Percentiles rank a stretch among this genome's conserved stretches.
phyloP scores from a whole-genome alignment of 2,113 vertebrate species.

The Cyanoliseus patagonus region DNA sequence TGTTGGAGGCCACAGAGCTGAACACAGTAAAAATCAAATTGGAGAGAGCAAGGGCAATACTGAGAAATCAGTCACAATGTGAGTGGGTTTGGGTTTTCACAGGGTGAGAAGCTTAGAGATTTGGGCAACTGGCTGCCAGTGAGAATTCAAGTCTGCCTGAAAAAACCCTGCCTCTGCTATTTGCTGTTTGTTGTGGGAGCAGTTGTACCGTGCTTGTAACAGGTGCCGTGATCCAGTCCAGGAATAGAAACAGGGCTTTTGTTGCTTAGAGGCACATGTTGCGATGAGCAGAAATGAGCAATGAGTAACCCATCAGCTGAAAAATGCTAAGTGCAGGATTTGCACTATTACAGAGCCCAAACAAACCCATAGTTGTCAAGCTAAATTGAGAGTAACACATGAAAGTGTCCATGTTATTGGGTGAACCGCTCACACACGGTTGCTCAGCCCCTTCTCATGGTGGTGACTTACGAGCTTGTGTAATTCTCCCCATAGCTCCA shows the following conservation, averaged over 20 bases:
- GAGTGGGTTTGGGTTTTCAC: neutral
- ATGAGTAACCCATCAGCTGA: conserved; percentile 26
- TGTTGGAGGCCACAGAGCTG: neutral
- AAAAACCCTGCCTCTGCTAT: neutral
- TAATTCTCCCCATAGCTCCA: neutral
- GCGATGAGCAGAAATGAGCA: neutral
- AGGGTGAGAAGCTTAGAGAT: neutral
- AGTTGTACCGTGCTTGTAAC: conserved; percentile 5
- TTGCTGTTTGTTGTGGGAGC: neutral
- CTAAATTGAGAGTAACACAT: neutral
- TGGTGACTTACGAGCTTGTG: neutral
- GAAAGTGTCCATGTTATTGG: neutral
- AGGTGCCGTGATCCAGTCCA: neutral
- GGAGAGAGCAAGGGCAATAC: neutral
- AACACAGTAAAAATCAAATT: neutral
- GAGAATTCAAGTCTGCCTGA: neutral
- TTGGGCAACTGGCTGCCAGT: neutral
- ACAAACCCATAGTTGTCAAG: neutral
- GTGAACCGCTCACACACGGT: neutral
- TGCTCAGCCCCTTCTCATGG: neutral
- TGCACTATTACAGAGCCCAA: neutral
- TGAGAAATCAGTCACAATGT: neutral
- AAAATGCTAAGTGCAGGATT: neutral
- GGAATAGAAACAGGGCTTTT: conserved; percentile 37
- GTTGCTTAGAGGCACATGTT: conserved; percentile 24